These are phyloP conservation scores for Andrena flavipes DNA, from an alignment of 2,888 invertebrate species.

Conservation along the genomic window DNA sequence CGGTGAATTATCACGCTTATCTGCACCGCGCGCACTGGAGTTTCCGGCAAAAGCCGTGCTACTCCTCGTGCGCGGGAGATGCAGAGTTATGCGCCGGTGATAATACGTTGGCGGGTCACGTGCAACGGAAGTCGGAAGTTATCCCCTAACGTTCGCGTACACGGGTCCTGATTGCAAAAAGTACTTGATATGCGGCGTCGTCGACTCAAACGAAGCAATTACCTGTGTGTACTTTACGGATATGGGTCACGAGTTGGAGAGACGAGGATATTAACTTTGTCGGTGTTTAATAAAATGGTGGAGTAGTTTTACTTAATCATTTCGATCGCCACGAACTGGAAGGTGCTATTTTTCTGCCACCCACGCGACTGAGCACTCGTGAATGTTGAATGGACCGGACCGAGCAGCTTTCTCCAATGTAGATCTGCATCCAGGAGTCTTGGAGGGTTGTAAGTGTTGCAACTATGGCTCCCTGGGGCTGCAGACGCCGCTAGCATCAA, in stretches of 20 bases:
- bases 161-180: constrained; percentile 53
- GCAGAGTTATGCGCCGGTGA: constrained; percentile 58
- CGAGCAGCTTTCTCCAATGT: background rate
- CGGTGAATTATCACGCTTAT: constrained; percentile 67
- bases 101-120: constrained; percentile 60
- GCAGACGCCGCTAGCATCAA: background rate
- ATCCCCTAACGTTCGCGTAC: constrained; percentile 19
- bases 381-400: too few relatives aligned
- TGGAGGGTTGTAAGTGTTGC: background rate
- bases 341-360: too few relatives aligned
- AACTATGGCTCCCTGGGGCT: background rate
- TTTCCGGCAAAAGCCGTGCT: constrained; percentile 53
- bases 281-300: background rate
- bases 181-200: background rate
- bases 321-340: too few relatives aligned
- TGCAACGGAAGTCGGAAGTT: constrained; percentile 56
- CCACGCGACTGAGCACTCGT: too few relatives aligned
- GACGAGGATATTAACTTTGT: background rate
- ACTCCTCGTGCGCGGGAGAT: constrained; percentile 31
- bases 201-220: constrained; percentile 10
- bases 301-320: too few relatives aligned
- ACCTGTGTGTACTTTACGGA: background rate
- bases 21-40: constrained; percentile 47
- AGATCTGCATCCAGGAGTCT: background rate
- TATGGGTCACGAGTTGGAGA: background rate